Conservation (phyloP, 2,113 vertebrate species). For the Stercorarius parasiticus region DNA sequence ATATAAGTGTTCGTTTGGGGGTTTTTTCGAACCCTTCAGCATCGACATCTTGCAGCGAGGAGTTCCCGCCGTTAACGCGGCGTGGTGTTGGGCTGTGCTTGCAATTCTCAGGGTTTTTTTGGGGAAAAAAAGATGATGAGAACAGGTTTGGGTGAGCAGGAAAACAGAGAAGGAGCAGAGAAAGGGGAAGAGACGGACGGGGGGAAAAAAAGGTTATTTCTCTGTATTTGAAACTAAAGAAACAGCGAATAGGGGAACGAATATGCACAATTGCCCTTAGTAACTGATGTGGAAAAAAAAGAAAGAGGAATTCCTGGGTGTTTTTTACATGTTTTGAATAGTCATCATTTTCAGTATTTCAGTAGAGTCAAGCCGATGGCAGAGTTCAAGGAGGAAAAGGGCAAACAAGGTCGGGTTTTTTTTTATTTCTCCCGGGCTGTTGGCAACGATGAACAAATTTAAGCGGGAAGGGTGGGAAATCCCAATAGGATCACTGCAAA, state of each 20-base stretch:
- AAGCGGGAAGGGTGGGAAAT: rapidly evolving
- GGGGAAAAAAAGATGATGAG: background rate
- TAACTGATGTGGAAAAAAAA: background rate
- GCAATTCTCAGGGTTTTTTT: background rate
- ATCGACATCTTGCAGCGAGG: background rate
- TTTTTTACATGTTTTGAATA: background rate
- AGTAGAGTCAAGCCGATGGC: background rate
- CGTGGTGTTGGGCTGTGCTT: rapidly evolving
- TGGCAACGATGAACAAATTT: background rate
- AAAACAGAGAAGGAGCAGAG: background rate
- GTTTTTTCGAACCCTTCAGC: too few relatives aligned
- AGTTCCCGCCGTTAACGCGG: background rate
- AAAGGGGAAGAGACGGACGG: background rate
- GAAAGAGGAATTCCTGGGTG: background rate
- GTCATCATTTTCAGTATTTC: background rate
- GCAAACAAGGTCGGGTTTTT: too few relatives aligned
- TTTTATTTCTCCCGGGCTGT: background rate
- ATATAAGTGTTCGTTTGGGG: rapidly evolving
- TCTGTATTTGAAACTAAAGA: background rate
- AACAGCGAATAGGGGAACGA: too few relatives aligned
- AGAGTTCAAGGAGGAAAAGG: background rate
- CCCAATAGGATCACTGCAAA: background rate
- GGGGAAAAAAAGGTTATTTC: too few relatives aligned
- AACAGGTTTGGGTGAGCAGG: too few relatives aligned
- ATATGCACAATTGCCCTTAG: background rate